These are phyloP conservation scores for Trachymyrmex cornetzi DNA, from an alignment of 1,140 invertebrate genomes.

Conservation along the genomic window DNA sequence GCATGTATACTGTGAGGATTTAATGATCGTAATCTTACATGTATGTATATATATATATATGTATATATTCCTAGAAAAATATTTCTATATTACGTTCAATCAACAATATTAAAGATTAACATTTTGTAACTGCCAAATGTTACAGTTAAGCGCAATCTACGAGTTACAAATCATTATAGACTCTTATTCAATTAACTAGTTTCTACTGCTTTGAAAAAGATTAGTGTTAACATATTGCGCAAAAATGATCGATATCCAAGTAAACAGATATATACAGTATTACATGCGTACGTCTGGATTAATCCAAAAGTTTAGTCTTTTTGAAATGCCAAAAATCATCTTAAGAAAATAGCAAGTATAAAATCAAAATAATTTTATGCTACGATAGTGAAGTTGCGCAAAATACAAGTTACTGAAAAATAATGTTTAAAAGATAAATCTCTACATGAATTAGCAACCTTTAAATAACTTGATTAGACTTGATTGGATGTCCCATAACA, in stretches of 20 bases:
- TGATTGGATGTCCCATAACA: no score
- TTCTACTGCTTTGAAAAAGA: conserved; percentile 54
- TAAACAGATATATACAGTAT: conserved; percentile 35
- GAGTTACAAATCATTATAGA: conserved; percentile 67
- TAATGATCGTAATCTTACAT: conserved; percentile 40
- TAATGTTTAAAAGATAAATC: conserved; percentile 25
- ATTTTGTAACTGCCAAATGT: conserved; percentile 69
- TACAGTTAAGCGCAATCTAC: conserved; percentile 51
- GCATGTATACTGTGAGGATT: conserved; percentile 42
- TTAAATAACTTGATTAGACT: conserved; percentile 25
- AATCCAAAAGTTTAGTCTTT: conserved; percentile 30
- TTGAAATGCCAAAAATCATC: not conserved
- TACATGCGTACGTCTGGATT: conserved; percentile 7
- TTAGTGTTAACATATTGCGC: conserved; percentile 7
- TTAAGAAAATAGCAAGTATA: conserved; percentile 20
- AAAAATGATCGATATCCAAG: conserved; percentile 36
- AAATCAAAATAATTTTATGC: conserved; percentile 32
- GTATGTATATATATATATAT: not conserved
- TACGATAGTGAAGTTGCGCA: not conserved
- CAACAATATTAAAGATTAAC: conserved; percentile 75
- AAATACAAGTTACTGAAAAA: conserved; percentile 21
- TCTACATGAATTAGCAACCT: not conserved
- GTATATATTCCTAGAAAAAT: conserved; percentile 75
- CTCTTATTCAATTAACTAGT: conserved; percentile 61
- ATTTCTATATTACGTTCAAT: conserved; percentile 68